phyloP scores from a whole-genome alignment of 2,888 invertebrate species.

The Gordius sp. region DNA sequence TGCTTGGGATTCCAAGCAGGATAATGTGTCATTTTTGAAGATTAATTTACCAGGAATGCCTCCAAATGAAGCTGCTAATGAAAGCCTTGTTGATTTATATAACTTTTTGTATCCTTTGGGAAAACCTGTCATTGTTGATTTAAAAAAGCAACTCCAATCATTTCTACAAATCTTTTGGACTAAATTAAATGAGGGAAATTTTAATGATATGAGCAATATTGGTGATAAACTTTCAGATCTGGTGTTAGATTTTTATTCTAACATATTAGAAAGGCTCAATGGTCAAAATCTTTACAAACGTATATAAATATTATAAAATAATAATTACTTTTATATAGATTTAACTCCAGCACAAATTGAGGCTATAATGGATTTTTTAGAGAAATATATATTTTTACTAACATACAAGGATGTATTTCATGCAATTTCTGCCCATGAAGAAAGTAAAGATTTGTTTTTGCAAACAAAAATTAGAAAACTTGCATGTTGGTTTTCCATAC shows the following conservation, averaged over 20 bases:
- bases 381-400: constrained; percentile 67
- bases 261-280: constrained; percentile 45
- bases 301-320: not conserved
- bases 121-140: not conserved
- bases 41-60: not conserved
- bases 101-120: constrained; percentile 9
- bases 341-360: constrained; percentile 47
- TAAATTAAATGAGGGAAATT: not conserved
- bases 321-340: constrained; percentile 28
- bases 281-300: constrained; percentile 21
- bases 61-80: not conserved
- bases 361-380: constrained; percentile 61
- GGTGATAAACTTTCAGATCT: constrained; percentile 61
- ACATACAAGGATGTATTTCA: constrained; percentile 65
- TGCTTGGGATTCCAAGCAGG: not conserved
- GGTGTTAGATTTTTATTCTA: constrained; percentile 65
- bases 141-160: not conserved
- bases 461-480: constrained; percentile 34
- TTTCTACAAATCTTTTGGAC: not conserved
- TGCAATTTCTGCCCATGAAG: constrained; percentile 59
- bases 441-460: constrained; percentile 67
- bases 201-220: not conserved
- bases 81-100: constrained; percentile 8
- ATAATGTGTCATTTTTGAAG: constrained; percentile 5
- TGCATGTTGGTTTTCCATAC: not conserved